Conservation (phyloP, 2,113 vertebrate genomes). For the Alouatta palliata region DNA sequence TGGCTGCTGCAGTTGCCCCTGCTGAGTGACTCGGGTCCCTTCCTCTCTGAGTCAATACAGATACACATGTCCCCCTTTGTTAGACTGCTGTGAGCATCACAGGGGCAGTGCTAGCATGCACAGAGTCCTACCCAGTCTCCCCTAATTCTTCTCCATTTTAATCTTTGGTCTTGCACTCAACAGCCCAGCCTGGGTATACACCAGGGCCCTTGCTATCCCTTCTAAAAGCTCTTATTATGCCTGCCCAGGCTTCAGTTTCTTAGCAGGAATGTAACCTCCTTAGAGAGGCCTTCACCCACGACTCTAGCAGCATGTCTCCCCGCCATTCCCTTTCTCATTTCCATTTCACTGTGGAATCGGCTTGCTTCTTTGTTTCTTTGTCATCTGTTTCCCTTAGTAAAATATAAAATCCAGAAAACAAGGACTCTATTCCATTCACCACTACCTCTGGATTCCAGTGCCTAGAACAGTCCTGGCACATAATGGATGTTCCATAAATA, state of each 20-base stretch:
- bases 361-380: not conserved
- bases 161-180: not conserved
- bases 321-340: not conserved
- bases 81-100: not conserved
- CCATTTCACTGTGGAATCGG: not conserved
- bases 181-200: not conserved
- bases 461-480: not conserved
- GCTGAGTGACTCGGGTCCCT: too few relatives aligned
- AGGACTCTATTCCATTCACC: too few relatives aligned
- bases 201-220: not conserved
- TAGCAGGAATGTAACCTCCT: not conserved
- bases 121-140: too few relatives aligned
- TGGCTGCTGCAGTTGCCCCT: not conserved
- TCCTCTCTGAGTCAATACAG: not conserved
- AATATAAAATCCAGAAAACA: not conserved
- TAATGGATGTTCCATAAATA: not conserved
- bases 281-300: not conserved
- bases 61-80: not conserved
- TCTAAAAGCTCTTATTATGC: not conserved
- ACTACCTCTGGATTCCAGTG: not conserved
- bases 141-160: not conserved
- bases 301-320: rapidly evolving
- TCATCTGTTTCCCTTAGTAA: not conserved
- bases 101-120: too few relatives aligned
- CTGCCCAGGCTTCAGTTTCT: not conserved